Evolutionary conservation across 2,888 invertebrate species (phyloP), one percentile per base, ranked within the genome.

Genomic region (Acanthosepion esculentum): DNA sequence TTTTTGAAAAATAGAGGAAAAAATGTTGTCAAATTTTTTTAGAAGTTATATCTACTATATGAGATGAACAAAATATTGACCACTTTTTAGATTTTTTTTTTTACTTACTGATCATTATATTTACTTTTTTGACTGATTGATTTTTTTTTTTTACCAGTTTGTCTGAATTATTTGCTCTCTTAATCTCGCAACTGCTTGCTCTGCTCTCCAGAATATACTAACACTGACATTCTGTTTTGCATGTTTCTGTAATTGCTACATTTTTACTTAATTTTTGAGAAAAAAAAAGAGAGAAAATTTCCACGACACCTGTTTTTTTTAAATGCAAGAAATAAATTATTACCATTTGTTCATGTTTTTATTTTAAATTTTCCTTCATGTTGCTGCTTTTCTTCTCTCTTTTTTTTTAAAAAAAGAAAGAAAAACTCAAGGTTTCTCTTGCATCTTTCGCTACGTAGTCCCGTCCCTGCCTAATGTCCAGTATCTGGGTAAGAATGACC

Each of bases 131-230:
- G 78, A 78, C n/a, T 78, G 78, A 78, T 23, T 64, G 23, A 64
- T 20, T 59, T 59, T n/a, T n/a, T 78, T n/a, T 59, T 59, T n/a
- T 78, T n/a, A 78, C 7, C 29, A 78, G 29, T 29, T n/a, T 78
- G 78, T n/a, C 78, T 78, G n/a, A 78, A n/a, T 78, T n/a, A n/a
- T 78, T 33, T 78, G 78, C 78, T 78, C 78, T 12, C 33, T n/a
- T 78, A n/a, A n/a, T 78, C 15, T 78, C n/a, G 78, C 78, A 78
- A 78, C 78, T n/a, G 78, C 78, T 78, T 78, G 78, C 78, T 78
- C n/a, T 15, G 78, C 78, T 78, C 15, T 33, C n/a, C 12, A 18
- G 15, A 78, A 78, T 18, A 78, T 78, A 78, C 78, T 78, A 78
- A 78, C 78, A 78, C 78, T 78, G 78, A 78, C 78, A n/a, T 33